Evolutionary conservation across 2,888 invertebrate species (phyloP).

Genomic region (Macropis europaea): DNA sequence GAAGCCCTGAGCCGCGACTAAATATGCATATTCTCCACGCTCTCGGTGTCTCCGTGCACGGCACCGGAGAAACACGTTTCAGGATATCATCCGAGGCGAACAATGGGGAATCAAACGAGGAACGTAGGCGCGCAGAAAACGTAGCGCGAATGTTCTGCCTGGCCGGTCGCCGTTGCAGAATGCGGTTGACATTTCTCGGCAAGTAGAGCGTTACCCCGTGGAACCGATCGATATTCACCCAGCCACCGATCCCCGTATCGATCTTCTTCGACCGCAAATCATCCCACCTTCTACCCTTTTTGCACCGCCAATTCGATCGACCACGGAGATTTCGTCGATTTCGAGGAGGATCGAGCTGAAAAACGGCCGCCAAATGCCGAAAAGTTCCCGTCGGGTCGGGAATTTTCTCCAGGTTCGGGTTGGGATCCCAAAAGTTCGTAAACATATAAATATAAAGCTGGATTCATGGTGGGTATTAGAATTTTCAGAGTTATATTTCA

Average conservation of each 20-base stretch:
- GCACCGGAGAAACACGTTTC: conserved; percentile 31
- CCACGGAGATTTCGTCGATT: no score
- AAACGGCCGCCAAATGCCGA: no score
- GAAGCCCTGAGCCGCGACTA: conserved; percentile 18
- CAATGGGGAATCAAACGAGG: conserved; percentile 56
- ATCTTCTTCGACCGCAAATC: not conserved
- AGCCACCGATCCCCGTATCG: conserved; percentile 1
- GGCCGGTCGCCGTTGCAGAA: conserved; percentile 52
- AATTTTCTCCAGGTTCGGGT: no score
- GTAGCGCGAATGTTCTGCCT: conserved; percentile 52
- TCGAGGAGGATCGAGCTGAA: not conserved
- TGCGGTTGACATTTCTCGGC: conserved; percentile 67
- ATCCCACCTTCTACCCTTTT: not conserved
- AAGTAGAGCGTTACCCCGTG: conserved; percentile 65
- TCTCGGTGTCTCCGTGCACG: conserved; percentile 17
- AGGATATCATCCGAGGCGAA: conserved; percentile 56
- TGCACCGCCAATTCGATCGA: conserved; percentile 5
- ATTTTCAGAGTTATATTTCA: no score
- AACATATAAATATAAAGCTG: no score
- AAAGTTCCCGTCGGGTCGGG: no score
- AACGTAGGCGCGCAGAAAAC: conserved; percentile 57
- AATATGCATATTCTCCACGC: conserved; percentile 41
- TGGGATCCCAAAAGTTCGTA: no score
- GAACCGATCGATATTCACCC: conserved; percentile 44
- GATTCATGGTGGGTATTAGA: no score